Evolutionary conservation across 2,888 invertebrate species (phyloP).

Genomic region (Morpho deidamia): DNA sequence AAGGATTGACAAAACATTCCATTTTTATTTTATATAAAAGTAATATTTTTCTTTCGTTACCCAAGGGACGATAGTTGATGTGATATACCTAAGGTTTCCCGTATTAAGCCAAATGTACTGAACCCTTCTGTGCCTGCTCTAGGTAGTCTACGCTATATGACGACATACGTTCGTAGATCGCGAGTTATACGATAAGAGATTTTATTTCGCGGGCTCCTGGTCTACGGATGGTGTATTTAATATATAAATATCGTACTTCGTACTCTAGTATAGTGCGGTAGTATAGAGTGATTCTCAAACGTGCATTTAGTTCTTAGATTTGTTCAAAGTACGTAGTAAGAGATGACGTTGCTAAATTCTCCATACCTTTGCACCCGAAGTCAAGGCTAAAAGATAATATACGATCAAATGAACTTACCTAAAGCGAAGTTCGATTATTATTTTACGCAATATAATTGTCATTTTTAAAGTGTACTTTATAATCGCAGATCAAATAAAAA

Average conservation of each 20-base stretch:
- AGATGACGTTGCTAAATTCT: background rate
- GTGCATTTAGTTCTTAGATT: conserved; percentile 35
- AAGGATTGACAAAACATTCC: conserved; percentile 47
- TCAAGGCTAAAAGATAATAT: too few relatives aligned
- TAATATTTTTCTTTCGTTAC: conserved; percentile 27
- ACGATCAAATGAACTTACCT: too few relatives aligned
- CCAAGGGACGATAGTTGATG: conserved; percentile 64
- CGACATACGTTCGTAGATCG: conserved; percentile 12
- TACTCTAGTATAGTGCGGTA: conserved; percentile 25
- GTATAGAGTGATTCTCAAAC: conserved; percentile 24
- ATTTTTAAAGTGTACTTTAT: too few relatives aligned
- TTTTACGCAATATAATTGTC: too few relatives aligned
- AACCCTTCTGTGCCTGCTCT: conserved; percentile 77
- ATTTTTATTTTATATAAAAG: conserved; percentile 26
- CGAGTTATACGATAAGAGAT: background rate
- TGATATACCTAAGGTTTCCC: conserved; percentile 71
- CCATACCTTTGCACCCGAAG: too few relatives aligned
- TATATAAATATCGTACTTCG: conserved; percentile 19
- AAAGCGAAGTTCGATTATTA: too few relatives aligned
- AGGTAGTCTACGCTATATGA: conserved; percentile 50
- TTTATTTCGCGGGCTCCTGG: conserved; percentile 8
- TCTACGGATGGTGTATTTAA: conserved; percentile 16
- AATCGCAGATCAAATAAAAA: too few relatives aligned
- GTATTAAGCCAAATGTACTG: conserved; percentile 75
- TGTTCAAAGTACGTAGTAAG: conserved; percentile 12